A percentile compares a stretch with the other conserved stretches of the same genome.
phyloP scores from a whole-genome alignment of 2,113 vertebrate genomes.

The Suricata suricatta region DNA sequence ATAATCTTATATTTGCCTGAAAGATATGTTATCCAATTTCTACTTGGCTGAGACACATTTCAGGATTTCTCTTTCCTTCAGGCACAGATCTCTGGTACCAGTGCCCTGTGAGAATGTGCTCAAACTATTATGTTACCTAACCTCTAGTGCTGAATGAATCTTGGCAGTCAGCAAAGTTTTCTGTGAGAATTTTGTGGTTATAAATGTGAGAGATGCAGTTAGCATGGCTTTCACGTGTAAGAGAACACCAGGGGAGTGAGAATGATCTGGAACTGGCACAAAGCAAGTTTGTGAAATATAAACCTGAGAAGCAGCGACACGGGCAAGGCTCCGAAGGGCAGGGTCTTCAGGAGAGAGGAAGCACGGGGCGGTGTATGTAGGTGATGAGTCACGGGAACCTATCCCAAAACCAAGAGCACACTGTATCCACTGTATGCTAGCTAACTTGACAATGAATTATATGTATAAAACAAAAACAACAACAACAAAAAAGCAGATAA shows the following conservation, averaged over 20 bases:
- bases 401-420: no score
- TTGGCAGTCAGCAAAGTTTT: slow-evolving; percentile 6
- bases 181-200: not conserved
- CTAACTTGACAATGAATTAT: no score
- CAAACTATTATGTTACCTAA: not conserved
- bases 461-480: no score
- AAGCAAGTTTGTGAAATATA: not conserved
- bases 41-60: not conserved
- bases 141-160: not conserved
- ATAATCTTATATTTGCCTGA: not conserved
- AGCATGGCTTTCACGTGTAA: not conserved
- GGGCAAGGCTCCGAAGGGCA: not conserved
- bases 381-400: no score
- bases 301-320: not conserved
- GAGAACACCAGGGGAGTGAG: not conserved
- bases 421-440: no score
- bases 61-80: not conserved
- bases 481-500: no score
- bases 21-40: not conserved
- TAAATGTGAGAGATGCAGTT: not conserved
- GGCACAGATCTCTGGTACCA: not conserved
- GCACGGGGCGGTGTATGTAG: no score
- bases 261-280: not conserved
- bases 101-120: not conserved
- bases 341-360: not conserved